Conservation (phyloP, 1,140 invertebrate genomes). For the Penaeus chinensis region DNA sequence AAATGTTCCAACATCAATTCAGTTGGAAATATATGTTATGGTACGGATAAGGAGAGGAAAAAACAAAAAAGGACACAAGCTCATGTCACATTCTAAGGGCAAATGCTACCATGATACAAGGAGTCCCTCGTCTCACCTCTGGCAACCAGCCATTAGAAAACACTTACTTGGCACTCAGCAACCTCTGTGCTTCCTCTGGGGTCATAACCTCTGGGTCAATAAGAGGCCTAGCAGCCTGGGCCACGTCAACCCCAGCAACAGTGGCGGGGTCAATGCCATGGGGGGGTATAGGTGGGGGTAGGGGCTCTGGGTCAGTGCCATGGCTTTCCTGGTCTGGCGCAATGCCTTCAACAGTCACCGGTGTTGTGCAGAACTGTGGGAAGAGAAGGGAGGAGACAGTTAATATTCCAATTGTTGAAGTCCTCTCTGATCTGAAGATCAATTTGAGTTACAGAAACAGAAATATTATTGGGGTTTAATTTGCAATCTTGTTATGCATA, state of each 20-base stretch:
- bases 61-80: constrained; percentile 3
- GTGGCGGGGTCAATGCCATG: constrained; percentile 34
- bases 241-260: constrained; percentile 9
- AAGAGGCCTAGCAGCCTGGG: neutral
- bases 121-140: neutral
- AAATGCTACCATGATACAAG: neutral
- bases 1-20: too few species aligned
- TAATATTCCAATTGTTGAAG: too few species aligned
- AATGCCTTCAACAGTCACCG: constrained; percentile 28
- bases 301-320: constrained; percentile 56
- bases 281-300: constrained; percentile 50
- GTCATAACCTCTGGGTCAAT: constrained; percentile 66
- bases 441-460: too few species aligned
- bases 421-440: too few species aligned
- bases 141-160: neutral
- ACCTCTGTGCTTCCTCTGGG: constrained; percentile 66
- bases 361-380: constrained; percentile 48
- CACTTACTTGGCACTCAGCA: constrained; percentile 64
- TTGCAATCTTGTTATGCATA: too few species aligned
- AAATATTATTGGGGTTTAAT: too few species aligned
- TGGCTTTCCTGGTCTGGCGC: constrained; percentile 26
- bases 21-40: too few species aligned
- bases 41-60: neutral
- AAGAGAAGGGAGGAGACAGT: neutral
- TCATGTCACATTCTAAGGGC: neutral